Evolutionary conservation across 2,797 vertebrate genomes (phyloP), one percentile per base, ranked within the genome.

Genomic region (Anableps anableps): DNA sequence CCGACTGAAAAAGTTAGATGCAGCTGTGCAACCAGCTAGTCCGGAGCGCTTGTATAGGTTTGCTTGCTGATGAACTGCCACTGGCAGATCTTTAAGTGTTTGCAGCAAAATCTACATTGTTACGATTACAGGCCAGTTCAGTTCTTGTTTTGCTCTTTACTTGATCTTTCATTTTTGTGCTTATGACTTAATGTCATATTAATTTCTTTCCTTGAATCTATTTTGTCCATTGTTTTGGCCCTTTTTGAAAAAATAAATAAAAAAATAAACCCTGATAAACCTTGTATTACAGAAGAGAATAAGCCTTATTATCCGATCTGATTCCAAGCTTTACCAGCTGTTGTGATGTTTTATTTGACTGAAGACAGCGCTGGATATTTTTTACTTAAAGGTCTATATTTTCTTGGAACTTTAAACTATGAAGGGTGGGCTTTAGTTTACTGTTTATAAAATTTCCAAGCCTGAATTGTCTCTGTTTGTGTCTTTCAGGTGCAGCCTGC

Each of bases 401-500:
- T 17, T 36, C 31, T 64, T 50, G 11, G 48, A 50, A 17, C 48
- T 64, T 64, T 64, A 29, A 64, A 7, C 31, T 34, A 9, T 64
- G 60, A 21, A 21, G 60, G 60, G 17, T 36, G 60, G 41, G 21
- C 34, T 60, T 31, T 31, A 19, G 34, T 66, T 66, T 38, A 41
- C 64, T 38, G 10, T 23, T 68, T 41, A 41, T 2, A 4, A 21
- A 10, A 43, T 77, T 64, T 26, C 66, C 31, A 70, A 31, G 41
- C 6, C 53, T n/a, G 2, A 36, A 41, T 23, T 21, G 23, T 7
- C 10, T 55, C 3, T 72, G 0, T 50, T 19, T 77, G 34, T 82
- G 43, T 79, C 70, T 73, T 41, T 76, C 81, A 91, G 94, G 92
- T 90, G 34, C 91, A 88, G 93, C 85, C 90, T 43, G 92, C 83